These are phyloP conservation scores for Ashinkailepas kermadecensis DNA, from an alignment of 2,888 invertebrate genomes.

Conservation along the genomic window DNA sequence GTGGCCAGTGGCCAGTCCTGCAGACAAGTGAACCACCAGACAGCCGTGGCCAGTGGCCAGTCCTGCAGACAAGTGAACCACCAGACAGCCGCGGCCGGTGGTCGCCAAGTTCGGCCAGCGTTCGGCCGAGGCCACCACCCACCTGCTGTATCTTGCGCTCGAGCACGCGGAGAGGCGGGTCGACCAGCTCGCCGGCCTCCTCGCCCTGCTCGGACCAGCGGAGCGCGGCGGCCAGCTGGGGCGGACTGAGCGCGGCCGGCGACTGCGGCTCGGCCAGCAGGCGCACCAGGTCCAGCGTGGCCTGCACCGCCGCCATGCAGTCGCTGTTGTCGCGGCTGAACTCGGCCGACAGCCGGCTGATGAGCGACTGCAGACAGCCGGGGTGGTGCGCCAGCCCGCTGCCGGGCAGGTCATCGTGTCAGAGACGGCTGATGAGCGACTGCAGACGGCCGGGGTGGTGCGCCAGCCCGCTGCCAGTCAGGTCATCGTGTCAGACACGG, in stretches of 20 bases:
- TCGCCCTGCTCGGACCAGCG: constrained; percentile 19
- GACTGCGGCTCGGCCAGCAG: constrained; percentile 18
- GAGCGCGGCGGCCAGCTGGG: constrained; percentile 16
- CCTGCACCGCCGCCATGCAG: constrained; percentile 17
- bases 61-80: too few species aligned
- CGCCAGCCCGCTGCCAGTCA: too few species aligned
- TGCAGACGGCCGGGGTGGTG: too few species aligned
- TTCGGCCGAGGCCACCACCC: not conserved
- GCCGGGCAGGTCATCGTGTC: not conserved
- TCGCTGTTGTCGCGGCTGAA: constrained; percentile 2
- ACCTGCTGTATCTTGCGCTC: constrained; percentile 14
- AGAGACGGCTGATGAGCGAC: too few species aligned
- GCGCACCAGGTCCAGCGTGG: constrained; percentile 7
- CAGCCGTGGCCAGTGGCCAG: too few species aligned
- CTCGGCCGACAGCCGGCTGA: constrained; percentile 1
- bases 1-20: too few species aligned
- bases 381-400: constrained; percentile 10
- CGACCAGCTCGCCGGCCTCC: constrained; percentile 17
- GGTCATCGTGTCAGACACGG: too few species aligned
- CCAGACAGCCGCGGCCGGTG: too few species aligned
- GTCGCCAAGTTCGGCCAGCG: not conserved
- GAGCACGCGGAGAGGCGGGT: constrained; percentile 6
- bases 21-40: too few species aligned
- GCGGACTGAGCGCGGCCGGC: constrained; percentile 7
- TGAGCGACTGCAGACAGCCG: constrained; percentile 9